Evolutionary conservation across 2,888 invertebrate genomes (phyloP), one percentile per base, ranked within the genome.

Genomic region (Mythimna loreyi): DNA sequence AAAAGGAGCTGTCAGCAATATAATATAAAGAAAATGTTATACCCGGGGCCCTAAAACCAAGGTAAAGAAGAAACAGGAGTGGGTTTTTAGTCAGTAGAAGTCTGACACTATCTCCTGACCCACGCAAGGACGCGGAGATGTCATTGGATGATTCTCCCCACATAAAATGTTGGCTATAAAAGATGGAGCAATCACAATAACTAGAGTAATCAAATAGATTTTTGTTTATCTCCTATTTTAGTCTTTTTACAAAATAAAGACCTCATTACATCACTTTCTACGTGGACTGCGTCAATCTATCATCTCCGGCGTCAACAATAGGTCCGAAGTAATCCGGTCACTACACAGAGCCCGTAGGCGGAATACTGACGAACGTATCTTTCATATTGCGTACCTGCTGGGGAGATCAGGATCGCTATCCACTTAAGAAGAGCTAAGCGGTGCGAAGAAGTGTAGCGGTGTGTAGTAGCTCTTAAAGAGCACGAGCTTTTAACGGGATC

Each of bases 281-380:
- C 25, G 30, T 73, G 9, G 67, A 72, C 30, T 33, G 43, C 40
- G 56, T 53, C 25, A 13, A 63, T 72, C 62, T 40, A 77, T 77
- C 67, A 63, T 63, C 5, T 3, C 7, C 9, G 19, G 28, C 36
- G 28, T 63, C 55, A 49, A 77, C 65, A 78, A 78, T 70, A 45
- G 50, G 6, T 49, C 47, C 33, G 55, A 45, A 63, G 62, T 70
- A 66, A 75, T 58, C 23, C 69, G 64, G 65, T 66, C 79, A 78
- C 21, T 60, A 11, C 23, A 36, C 62, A 57, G 28, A 43, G 61
- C 21, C 47, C 19, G 75, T 70, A 40, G 77, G 73, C 58, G 55
- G 19, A n/a, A 3, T 4, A n/a, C 33, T 21, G 50, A 36, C 21
- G 56, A 61, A 25, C 40, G 19, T 49, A 43, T 57, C 47, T 9